Conservation (phyloP, 1,140 invertebrate genomes). For the Teleogryllus occipitalis region DNA sequence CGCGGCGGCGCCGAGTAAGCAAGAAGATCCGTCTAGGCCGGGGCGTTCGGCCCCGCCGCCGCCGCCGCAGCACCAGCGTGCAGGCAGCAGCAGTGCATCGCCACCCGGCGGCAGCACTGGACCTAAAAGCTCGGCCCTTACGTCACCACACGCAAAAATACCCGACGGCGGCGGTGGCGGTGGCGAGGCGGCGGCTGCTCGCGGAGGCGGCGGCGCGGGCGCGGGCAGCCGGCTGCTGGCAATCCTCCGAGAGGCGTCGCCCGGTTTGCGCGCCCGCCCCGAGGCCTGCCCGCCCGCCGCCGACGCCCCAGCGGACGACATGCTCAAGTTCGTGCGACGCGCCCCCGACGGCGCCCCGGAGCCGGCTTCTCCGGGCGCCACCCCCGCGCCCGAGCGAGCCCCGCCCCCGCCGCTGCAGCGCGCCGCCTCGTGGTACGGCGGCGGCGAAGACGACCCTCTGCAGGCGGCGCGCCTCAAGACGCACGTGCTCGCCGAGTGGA, state of each 20-base stretch:
- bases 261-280: conserved; percentile 2
- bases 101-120: too few relatives aligned
- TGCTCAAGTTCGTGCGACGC: conserved; percentile 6
- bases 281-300: conserved; percentile 18
- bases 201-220: conserved; percentile 27
- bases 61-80: too few relatives aligned
- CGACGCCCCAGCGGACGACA: conserved; percentile 18
- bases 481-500: conserved; percentile 42
- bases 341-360: too few relatives aligned
- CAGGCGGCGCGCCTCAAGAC: conserved; percentile 34
- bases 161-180: too few relatives aligned
- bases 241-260: conserved; percentile 39
- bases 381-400: conserved; percentile 24
- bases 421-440: not conserved
- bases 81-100: too few relatives aligned
- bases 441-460: conserved; percentile 6
- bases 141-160: conserved; percentile 28
- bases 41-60: too few relatives aligned
- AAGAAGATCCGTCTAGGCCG: too few relatives aligned
- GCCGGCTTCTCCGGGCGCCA: too few relatives aligned
- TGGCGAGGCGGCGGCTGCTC: conserved; percentile 23
- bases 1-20: too few relatives aligned
- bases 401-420: conserved; percentile 25
- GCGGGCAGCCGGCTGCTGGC: conserved; percentile 41
- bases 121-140: too few relatives aligned